Conservation (phyloP, 2,113 vertebrate species). For the Sander vitreus region DNA sequence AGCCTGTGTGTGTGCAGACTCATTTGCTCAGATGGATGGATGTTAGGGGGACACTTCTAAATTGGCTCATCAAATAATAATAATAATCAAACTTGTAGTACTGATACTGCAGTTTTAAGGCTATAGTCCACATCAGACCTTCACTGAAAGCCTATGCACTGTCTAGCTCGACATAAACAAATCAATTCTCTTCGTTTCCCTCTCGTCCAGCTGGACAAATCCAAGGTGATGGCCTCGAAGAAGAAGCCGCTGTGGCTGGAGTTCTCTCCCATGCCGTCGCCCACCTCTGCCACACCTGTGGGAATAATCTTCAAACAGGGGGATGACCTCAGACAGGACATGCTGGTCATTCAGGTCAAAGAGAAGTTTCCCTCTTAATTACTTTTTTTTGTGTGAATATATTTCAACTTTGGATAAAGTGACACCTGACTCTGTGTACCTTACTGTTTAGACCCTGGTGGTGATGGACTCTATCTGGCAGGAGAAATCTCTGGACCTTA, state of each 20-base stretch:
- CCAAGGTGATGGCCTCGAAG: conserved; percentile 87
- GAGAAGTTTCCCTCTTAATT: background rate
- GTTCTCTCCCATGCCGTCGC: conserved; percentile 78
- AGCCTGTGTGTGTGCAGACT: background rate
- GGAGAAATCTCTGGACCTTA: conserved; percentile 84
- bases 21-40: background rate
- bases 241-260: conserved; percentile 89
- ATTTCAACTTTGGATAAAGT: background rate
- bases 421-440: background rate
- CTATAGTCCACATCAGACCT: background rate
- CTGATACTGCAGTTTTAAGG: no score
- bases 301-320: conserved; percentile 88
- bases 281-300: conserved; percentile 67
- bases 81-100: background rate
- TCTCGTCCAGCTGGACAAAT: conserved; percentile 79
- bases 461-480: conserved; percentile 89
- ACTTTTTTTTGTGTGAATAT: background rate
- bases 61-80: background rate
- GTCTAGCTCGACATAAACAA: background rate
- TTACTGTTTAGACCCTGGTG: conserved; percentile 75
- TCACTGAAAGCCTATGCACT: background rate
- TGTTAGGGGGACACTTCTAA: background rate
- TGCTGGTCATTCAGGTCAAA: conserved; percentile 86
- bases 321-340: conserved; percentile 88
- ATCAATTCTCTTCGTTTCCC: background rate